Base-by-base conservation (phyloP, 2,888 invertebrate genomes). In the Drosophila mimica region DNA sequence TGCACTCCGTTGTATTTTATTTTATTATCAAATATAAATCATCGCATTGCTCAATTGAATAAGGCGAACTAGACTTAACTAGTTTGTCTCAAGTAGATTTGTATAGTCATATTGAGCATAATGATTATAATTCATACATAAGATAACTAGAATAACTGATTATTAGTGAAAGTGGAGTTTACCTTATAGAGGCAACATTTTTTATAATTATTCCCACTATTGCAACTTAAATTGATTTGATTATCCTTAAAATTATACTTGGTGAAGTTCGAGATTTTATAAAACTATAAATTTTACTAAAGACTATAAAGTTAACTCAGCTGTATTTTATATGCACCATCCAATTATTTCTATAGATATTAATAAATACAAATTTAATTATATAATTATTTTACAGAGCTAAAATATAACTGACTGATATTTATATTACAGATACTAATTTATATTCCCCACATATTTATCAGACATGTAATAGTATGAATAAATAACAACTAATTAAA, bases 1-100 rank as follows among this genome's bases (percentile, higher is more conserved):
- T 36, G 48, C 48, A 49, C 51, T 15, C 25, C 25, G 5, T n/a
- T 54, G 33, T 25, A 49, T 36, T 64, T 70, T 34, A n/a, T 70
- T 67, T 70, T 68, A 76, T 73, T 63, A 33, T 49, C 20, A 60
- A 51, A 40, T 28, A 64, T 56, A 54, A 34, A 70, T 72, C 54
- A 72, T 40, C 31, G 15, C 3, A 28, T n/a, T 38, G n/a, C 17
- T 28, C 28, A 54, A 28, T 13, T 13, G n/a, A 17, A 51, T 51
- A 4, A 25, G 25, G 15, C 34, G 25, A 53, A 33, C 7, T 52
- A 4, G 13, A 52, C 3, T 20, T 11, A 5, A 28, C 17, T 11
- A 28, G 17, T 17, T 49, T 49, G 28, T 17, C 5, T 0, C 25
- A 25, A 28, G 17, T 11, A 1, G 15, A 25, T 46, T 25, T 25